phyloP scores from a whole-genome alignment of 1,140 invertebrate species.

The Augochlora pura region DNA sequence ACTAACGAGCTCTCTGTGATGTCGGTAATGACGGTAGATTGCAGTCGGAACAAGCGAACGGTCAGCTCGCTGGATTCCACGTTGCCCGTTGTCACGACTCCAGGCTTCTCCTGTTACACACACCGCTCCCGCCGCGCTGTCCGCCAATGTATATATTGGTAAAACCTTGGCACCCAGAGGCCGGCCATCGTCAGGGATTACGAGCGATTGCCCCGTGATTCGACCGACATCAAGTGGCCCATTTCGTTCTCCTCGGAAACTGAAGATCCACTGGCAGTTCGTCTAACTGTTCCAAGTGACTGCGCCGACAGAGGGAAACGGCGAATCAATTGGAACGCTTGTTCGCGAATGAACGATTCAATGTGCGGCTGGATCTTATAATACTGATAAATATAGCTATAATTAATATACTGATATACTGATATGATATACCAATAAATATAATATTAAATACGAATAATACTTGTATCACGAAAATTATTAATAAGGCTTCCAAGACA shows the following conservation, averaged over 20 bases:
- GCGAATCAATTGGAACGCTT: too few species aligned
- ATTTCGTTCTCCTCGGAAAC: not conserved
- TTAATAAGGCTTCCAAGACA: too few species aligned
- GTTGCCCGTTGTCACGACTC: conserved; percentile 56
- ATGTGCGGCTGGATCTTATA: too few species aligned
- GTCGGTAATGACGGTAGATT: conserved; percentile 79
- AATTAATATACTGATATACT: too few species aligned
- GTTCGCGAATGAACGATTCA: too few species aligned
- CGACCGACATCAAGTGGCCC: not conserved
- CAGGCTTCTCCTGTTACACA: not conserved
- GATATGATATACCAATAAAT: too few species aligned
- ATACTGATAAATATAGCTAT: too few species aligned
- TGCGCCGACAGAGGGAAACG: too few species aligned
- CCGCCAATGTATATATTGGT: conserved; percentile 22
- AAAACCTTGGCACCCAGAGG: not conserved
- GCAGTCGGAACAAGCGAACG: conserved; percentile 58
- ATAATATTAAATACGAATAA: too few species aligned
- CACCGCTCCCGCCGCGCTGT: not conserved
- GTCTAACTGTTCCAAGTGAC: too few species aligned
- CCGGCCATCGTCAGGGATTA: not conserved
- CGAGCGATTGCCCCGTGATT: not conserved
- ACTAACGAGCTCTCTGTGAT: conserved; percentile 79
- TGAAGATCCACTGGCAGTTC: not conserved
- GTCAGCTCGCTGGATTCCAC: conserved; percentile 51
- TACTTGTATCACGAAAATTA: too few species aligned